A percentile compares a stretch with the other conserved stretches of the same genome.
Evolutionary conservation across 2,113 vertebrate genomes (phyloP).

Genomic region (Crotalus viridis): DNA sequence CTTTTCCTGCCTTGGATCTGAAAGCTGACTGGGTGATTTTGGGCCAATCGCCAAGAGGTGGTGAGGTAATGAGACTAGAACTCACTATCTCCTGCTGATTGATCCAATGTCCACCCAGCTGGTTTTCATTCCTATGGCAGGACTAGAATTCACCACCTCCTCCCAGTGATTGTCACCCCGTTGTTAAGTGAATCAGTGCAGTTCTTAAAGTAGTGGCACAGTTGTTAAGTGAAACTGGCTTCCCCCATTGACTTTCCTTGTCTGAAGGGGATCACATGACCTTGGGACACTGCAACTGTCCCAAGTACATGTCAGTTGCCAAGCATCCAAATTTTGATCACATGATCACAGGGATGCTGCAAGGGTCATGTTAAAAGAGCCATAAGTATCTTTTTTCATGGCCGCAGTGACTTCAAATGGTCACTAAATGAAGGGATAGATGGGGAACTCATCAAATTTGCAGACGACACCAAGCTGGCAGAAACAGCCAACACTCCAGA

Average conservation of each 20-base stretch:
- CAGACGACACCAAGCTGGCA: too few relatives aligned
- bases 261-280: neutral
- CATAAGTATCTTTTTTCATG: neutral
- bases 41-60: neutral
- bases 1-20: neutral
- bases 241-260: neutral
- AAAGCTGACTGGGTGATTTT: neutral
- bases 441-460: too few relatives aligned
- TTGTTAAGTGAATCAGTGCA: too few relatives aligned
- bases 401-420: neutral
- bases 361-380: neutral
- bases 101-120: too few relatives aligned
- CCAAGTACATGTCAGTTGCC: neutral
- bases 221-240: neutral
- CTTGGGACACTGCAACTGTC: neutral
- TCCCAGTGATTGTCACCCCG: neutral
- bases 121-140: too few relatives aligned
- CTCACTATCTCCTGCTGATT: neutral
- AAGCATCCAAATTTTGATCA: neutral
- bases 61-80: neutral
- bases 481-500: too few relatives aligned
- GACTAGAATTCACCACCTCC: too few relatives aligned
- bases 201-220: neutral
- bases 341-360: neutral
- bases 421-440: neutral